Percentiles rank a stretch among this genome's conserved stretches.
These are phyloP conservation scores for Caenorhabditis macrosperma DNA, from an alignment of 2,888 invertebrate genomes.

Conservation along the genomic window DNA sequence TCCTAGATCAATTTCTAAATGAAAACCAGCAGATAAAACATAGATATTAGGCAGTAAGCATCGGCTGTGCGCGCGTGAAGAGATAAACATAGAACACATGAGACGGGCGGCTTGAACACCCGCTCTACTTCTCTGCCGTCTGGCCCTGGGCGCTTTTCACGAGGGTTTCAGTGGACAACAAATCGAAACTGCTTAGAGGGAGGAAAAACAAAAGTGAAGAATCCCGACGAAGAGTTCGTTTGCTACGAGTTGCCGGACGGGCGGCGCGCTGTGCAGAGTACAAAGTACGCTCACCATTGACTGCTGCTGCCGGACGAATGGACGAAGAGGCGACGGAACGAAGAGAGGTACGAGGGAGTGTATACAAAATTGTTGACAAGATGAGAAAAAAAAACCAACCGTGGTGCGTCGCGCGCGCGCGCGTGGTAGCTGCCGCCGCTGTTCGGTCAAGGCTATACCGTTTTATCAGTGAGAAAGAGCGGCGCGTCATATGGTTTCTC, in stretches of 20 bases:
- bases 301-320: slow-evolving; percentile 17
- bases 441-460: slow-evolving; percentile 14
- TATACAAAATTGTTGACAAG: slow-evolving; percentile 35
- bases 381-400: too few species aligned
- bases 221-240: slow-evolving; percentile 15
- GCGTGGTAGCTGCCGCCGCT: slow-evolving; percentile 9
- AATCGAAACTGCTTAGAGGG: background rate
- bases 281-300: slow-evolving; percentile 45
- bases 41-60: too few species aligned
- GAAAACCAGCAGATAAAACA: too few species aligned
- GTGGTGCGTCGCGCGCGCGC: too few species aligned
- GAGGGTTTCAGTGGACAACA: slow-evolving; percentile 12
- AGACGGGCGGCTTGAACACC: slow-evolving; percentile 41
- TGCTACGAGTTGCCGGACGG: slow-evolving; percentile 9
- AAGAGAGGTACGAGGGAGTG: slow-evolving; percentile 5
- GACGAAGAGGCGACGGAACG: background rate
- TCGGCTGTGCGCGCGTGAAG: background rate
- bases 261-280: slow-evolving; percentile 20
- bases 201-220: background rate
- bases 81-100: slow-evolving; percentile 44
- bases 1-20: too few species aligned
- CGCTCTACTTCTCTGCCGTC: slow-evolving; percentile 37
- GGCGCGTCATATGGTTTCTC: slow-evolving; percentile 11
- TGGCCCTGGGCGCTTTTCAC: background rate
- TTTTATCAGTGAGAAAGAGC: slow-evolving; percentile 30